These are phyloP conservation scores for Priapulus caudatus DNA, from an alignment of 2,888 invertebrate species.

Conservation along the genomic window DNA sequence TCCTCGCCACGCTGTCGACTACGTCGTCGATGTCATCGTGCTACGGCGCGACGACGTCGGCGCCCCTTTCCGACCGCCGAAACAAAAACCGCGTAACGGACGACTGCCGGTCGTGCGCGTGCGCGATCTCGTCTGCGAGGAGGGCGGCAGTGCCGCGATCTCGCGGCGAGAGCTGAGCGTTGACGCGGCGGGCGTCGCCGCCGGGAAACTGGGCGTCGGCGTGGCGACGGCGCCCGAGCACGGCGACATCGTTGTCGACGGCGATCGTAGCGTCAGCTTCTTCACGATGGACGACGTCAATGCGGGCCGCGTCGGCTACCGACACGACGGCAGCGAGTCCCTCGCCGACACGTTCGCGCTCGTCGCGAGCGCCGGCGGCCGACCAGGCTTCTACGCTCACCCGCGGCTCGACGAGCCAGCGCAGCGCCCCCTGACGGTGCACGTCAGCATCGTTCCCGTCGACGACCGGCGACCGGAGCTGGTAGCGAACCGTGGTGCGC, in stretches of 20 bases:
- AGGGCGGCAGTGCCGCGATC: conserved; percentile 33
- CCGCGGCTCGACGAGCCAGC: conserved; percentile 30
- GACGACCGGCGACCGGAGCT: conserved; percentile 35
- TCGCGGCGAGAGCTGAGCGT: conserved; percentile 38
- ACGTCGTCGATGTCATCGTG: conserved; percentile 32
- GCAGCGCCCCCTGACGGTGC: conserved; percentile 30
- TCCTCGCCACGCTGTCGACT: conserved; percentile 28
- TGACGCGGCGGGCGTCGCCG: conserved; percentile 34
- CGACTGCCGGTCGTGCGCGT: conserved; percentile 35
- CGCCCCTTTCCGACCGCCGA: too few species aligned
- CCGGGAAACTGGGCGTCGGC: conserved; percentile 28
- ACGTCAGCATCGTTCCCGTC: conserved; percentile 33
- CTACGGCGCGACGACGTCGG: too few species aligned
- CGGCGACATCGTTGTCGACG: conserved; percentile 33
- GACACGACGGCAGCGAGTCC: conserved; percentile 39
- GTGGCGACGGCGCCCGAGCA: conserved; percentile 34
- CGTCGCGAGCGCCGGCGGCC: conserved; percentile 35
- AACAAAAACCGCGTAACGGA: too few species aligned
- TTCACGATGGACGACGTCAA: conserved; percentile 35
- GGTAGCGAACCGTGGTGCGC: conserved; percentile 30
- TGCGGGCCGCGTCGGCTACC: conserved; percentile 34
- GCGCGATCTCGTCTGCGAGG: conserved; percentile 30
- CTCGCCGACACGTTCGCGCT: conserved; percentile 33
- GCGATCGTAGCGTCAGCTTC: conserved; percentile 25
- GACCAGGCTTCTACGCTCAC: conserved; percentile 34